Base-by-base conservation (phyloP, 2,888 invertebrate species). In the Drosophila falleni region DNA sequence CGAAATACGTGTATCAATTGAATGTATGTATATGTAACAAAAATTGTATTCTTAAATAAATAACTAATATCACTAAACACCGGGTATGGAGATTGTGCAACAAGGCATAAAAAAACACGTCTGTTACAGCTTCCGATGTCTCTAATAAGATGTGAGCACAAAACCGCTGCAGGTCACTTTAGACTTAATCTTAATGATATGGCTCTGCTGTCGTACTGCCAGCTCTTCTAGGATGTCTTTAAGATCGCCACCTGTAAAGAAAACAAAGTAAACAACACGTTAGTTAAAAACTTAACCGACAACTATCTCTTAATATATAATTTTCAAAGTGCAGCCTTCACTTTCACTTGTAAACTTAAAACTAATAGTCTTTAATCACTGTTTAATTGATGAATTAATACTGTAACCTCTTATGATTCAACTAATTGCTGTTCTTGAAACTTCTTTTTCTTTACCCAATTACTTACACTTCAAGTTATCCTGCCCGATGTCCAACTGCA, bases 41-140 rank as follows among this genome's bases (percentile, higher is more conserved):
- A 26, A 58, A 70, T 56, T 67, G 55, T 68, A 51, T 59, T 68
- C 74, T 69, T 65, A 55, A 78, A 75, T 79, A 84, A 81, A 78
- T 78, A 74, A 74, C 82, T 89, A 90, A 87, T 89, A 84, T 90
- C 89, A 89, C 87, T 91, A 81, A 81, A 83, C 83, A 85, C 69
- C 81, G 79, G 75, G 58, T 62, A 56, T 59, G 71, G 73, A 87
- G 82, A 74, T 74, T 63, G 74, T 77, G 81, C 72, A 73, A 71
- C 60, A 64, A 62, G 67, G 51, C 60, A 65, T 56, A 61, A 35
- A 29, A 56, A 37, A 66, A 67, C 54, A 64, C 86, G 79, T 69
- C 78, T 80, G 78, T 81, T 78, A 73, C 76, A 67, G 65, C 81
- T 58, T 47, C 87, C 89, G 87, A 89, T 80, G 80, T 75, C 68